Percentiles rank a stretch among this genome's conserved stretches.
Conservation (phyloP, 2,888 invertebrate genomes). For the Polyommatus icarus region DNA sequence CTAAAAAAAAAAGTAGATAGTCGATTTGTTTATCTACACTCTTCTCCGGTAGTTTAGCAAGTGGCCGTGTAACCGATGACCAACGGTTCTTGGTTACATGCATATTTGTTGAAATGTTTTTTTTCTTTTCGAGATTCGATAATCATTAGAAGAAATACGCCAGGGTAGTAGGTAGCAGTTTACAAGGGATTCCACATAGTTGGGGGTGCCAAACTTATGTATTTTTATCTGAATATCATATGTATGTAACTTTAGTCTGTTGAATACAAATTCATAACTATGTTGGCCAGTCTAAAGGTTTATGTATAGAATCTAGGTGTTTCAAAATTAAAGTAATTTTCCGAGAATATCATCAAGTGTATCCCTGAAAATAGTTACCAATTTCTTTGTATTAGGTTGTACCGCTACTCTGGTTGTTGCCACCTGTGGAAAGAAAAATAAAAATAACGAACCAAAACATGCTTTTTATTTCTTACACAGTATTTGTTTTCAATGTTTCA, state of each 20-base stretch:
- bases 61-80: conserved; percentile 73
- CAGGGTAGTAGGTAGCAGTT: conserved; percentile 66
- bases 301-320: conserved; percentile 32
- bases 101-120: conserved; percentile 66
- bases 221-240: conserved; percentile 11
- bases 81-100: conserved; percentile 72
- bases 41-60: conserved; percentile 63
- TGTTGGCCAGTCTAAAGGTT: conserved; percentile 32
- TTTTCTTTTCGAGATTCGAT: conserved; percentile 58
- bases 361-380: conserved; percentile 80
- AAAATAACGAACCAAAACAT: conserved; percentile 65
- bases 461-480: conserved; percentile 51
- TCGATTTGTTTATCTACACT: conserved; percentile 53
- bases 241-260: conserved; percentile 9
- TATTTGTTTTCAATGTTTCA: conserved; percentile 4
- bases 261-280: conserved; percentile 4
- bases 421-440: conserved; percentile 74
- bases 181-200: conserved; percentile 62
- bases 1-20: conserved; percentile 49
- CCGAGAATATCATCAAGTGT: conserved; percentile 50
- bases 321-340: neutral
- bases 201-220: conserved; percentile 46
- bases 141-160: conserved; percentile 66
- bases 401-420: conserved; percentile 78
- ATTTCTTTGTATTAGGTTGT: conserved; percentile 72